phyloP scores from a whole-genome alignment of 2,113 vertebrate species.

The Colaptes auratus region DNA sequence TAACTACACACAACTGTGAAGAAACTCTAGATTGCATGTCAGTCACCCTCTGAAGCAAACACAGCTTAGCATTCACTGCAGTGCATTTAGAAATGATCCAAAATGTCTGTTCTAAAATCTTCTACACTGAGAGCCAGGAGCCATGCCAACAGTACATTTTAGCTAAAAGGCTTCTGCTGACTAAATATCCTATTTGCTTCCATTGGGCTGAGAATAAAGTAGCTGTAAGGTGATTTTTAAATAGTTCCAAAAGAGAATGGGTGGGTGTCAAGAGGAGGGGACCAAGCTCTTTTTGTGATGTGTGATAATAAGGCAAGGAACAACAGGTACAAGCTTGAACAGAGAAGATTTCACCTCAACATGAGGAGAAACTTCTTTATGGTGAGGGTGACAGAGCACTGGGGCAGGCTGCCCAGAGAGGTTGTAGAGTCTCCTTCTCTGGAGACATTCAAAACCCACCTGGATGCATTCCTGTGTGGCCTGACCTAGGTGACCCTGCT shows the following conservation, averaged over 20 bases:
- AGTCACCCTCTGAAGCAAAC: slow-evolving; percentile 5
- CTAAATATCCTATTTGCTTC: not conserved
- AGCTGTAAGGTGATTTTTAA: not conserved
- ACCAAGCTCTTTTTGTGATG: too few relatives aligned
- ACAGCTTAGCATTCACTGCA: not conserved
- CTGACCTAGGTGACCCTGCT: too few relatives aligned
- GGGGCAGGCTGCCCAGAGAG: too few relatives aligned
- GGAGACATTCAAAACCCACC: too few relatives aligned
- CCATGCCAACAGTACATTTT: not conserved
- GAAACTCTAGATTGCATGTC: slow-evolving; percentile 9
- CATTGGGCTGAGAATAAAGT: not conserved
- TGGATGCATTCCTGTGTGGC: too few relatives aligned
- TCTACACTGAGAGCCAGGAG: not conserved
- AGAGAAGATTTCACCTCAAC: too few relatives aligned
- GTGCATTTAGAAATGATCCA: slow-evolving; percentile 5
- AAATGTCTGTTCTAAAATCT: not conserved
- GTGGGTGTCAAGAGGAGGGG: too few relatives aligned
- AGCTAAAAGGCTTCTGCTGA: not conserved
- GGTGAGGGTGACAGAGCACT: too few relatives aligned
- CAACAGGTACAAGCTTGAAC: too few relatives aligned
- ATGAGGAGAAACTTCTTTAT: too few relatives aligned
- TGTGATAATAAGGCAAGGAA: too few relatives aligned
- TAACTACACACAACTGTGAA: not conserved
- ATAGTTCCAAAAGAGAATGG: not conserved
- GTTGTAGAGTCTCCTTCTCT: too few relatives aligned